Percentiles rank a stretch among this genome's conserved stretches.
These are phyloP conservation scores for Pangasius sanitwongsei DNA, from an alignment of 2,797 vertebrate genomes.

Conservation along the genomic window DNA sequence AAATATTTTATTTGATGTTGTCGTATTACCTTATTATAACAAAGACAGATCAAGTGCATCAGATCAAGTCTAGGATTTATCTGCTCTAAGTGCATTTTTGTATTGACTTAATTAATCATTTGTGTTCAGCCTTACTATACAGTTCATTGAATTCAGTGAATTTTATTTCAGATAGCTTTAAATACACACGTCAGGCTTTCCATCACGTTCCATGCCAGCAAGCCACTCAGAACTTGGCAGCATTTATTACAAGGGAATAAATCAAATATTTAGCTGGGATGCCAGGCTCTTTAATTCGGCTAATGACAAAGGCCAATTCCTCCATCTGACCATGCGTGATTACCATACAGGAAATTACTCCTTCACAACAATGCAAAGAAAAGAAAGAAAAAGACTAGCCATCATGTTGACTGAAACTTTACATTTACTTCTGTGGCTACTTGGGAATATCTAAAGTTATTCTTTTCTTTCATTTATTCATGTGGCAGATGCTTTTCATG, in stretches of 20 bases:
- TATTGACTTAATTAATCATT: slow-evolving; percentile 61
- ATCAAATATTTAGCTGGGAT: slow-evolving; percentile 63
- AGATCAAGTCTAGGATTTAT: not conserved
- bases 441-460: not conserved
- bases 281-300: slow-evolving; percentile 67
- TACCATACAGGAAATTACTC: slow-evolving; percentile 45
- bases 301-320: slow-evolving; percentile 66
- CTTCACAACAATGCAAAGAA: slow-evolving; percentile 36
- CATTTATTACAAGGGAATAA: slow-evolving; percentile 56
- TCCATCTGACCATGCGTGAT: slow-evolving; percentile 48
- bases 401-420: not conserved
- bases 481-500: not conserved
- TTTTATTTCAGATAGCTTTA: slow-evolving; percentile 58
- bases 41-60: not conserved
- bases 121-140: slow-evolving; percentile 45
- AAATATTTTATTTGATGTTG: not conserved
- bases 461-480: not conserved
- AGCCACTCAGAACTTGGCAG: slow-evolving; percentile 72
- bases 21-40: not conserved
- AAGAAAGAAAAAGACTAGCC: not conserved
- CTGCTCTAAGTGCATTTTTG: slow-evolving; percentile 38
- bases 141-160: slow-evolving; percentile 59
- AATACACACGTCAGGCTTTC: slow-evolving; percentile 46
- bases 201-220: slow-evolving; percentile 66
- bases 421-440: too few species aligned